Conservation (phyloP, 1,140 invertebrate species). For the Dermatophagoides farinae region DNA sequence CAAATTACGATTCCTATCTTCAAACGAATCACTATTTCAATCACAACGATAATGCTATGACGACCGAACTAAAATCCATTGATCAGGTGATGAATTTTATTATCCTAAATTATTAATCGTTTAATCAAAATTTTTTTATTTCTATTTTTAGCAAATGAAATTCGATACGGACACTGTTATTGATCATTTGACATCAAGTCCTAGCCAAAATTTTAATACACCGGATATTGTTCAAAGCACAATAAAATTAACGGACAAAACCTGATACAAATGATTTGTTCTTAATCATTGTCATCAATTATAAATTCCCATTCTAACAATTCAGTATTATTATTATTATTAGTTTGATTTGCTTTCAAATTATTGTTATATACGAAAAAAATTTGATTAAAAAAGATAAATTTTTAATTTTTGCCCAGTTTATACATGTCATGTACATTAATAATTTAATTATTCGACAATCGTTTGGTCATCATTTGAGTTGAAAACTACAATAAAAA, state of each 20-base stretch:
- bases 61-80: too few relatives aligned
- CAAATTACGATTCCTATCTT: background rate
- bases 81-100: background rate
- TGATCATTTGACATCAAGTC: background rate
- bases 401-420: too few relatives aligned
- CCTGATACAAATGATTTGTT: background rate
- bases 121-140: background rate
- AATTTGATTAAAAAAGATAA: background rate
- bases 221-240: conserved; percentile 5
- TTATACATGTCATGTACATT: too few relatives aligned
- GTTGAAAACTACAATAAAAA: too few relatives aligned
- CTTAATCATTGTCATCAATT: too few relatives aligned
- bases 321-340: background rate
- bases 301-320: background rate
- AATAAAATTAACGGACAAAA: background rate
- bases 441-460: too few relatives aligned
- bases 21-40: background rate
- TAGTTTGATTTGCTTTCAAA: background rate
- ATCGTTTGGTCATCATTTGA: too few relatives aligned
- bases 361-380: background rate
- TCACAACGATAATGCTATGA: background rate
- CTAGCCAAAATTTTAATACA: background rate
- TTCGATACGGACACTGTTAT: background rate
- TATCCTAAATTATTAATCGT: background rate
- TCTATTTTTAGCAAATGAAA: background rate